Evolutionary conservation across 1,140 invertebrate genomes (phyloP), one percentile per base, ranked within the genome.

Genomic region (Plutomurus gul): DNA sequence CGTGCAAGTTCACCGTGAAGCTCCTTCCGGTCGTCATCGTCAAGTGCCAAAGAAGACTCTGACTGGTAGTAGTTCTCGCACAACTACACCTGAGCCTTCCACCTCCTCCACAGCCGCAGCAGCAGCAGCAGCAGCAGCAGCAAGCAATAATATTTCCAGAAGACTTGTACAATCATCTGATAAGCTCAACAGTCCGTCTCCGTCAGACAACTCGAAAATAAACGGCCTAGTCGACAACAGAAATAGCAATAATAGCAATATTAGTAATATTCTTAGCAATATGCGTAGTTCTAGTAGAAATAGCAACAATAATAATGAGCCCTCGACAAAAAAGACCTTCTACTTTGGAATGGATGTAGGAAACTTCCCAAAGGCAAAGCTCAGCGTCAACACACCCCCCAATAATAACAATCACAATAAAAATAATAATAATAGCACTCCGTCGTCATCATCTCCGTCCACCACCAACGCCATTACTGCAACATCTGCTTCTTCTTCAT

Each of bases 261-360:
- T 22, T 33, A 75, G 49, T 75, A 49, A 51, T 40, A 80, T 46
- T 76, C 30, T 33, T 76, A 76, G 46, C 16, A 73, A 51, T 76
- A 77, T 56, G 37, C 56, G 56, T 65, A 65, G 56, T 65, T 65
- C 56, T 65, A 65, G 56, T 65, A 65, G 70, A 65, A 71, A 75
- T 60, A 81, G 75, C 22, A 77, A 40, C 27, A 60, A 22, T 7
- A 39, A 47, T 46, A 71, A 46, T 18, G 47, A 39, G 49, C 77
- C 56, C 25, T 49, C 65, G 37, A 65, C 75, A 18, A 83, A 91
- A 22, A 92, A 92, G 84, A 91, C 90, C 47, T 93, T 93, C 86
- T 94, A 94, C 85, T 93, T 93, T 84, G 92, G 92, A 16, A 93
- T 93, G 92, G 89, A 91, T 74, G 88, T 90, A 79, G 85, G 84